Base-by-base conservation (phyloP, 2,113 vertebrate genomes). In the Aleadryas rufinucha region DNA sequence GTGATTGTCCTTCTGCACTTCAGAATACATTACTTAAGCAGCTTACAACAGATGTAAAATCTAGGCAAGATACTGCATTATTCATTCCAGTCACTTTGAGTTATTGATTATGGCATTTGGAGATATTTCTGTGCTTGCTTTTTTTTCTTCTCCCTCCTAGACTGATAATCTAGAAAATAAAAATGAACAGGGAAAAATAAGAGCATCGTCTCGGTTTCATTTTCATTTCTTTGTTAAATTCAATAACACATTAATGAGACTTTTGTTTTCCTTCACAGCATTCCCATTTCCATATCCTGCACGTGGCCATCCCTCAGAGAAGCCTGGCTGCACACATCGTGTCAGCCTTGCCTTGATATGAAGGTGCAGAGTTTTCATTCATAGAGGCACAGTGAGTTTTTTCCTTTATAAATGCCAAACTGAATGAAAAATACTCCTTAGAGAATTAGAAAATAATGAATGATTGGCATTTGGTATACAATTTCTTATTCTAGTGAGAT, bases 401-500 rank as follows among this genome's bases (percentile, higher is more conserved):
- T 93, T 22, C 49, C 72, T 91, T 95, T 79, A 77, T 63, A 94
- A 77, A 74, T 87, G 77, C 77, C 91, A 89, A 94, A 95, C 70
- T 75, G 94, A 89, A 96, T 95, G 88, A 97, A 90, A 91, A 96
- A 39, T 86, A 68, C 31, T 88, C 81, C 94, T 89, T 76, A 59
- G 96, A 97, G 97, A 90, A 85, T 94, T 95, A 95, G 74, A 90
- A 97, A 95, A 89, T 91, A 88, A 93, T 78, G 72, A 74, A 95
- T 98, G 97, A 98, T 96, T 98, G 98, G 83, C 97, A 97, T 66
- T 85, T 76, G 69, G 72, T 89, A 74, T 70, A 92, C 82, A 77
- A 76, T 93, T 96, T 94, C 85, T 95, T 96, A 95, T 96, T 98
- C 97, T 97, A 97, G 96, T 97, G 97, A 97, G 97, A 97, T 93